Base-by-base conservation (phyloP, 1,140 invertebrate species). In the Onthophagus taurus region DNA sequence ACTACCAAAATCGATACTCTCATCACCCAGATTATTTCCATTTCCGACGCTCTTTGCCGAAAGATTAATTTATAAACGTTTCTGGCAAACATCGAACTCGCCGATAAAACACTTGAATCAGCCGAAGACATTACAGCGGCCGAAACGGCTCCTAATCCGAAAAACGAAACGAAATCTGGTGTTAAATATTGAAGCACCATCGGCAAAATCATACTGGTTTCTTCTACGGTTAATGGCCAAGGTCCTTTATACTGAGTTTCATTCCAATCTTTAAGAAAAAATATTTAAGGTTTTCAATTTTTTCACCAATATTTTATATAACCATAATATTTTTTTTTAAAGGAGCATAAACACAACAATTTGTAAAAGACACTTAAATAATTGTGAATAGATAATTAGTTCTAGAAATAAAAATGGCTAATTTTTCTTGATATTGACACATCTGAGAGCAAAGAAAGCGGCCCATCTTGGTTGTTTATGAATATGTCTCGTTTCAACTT, bases 11-110 rank as follows among this genome's bases (percentile, higher is more conserved):
- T 97, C 31, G 86, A 81, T 0, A 81, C 75, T 53, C 93, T 75
- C 94, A 99, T 97, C 57, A 97, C 92, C 87, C 91, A 94, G 54
- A 98, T 89, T 52, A 98, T 94, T 74, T 98, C 94, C 76, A 85
- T 87, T 66, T 95, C 91, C 33, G 88, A 92, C 19, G 91, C 91
- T 66, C 84, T 80, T 68, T 93, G 90, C 50, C 92, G 72, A 70
- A 97, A 94, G 60, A 97, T 91, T 57, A 95, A 75, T 70, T 91
- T 94, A 75, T 97, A 97, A 46, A 98, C 87, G 66, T 98, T 98
- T 60, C 92, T 79, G 39, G 95, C 92, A 65, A 97, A 98, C 94
- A 98, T 97, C 12, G 92, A 95, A 48, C 89, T 89, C 2, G 95
- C 94, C 12, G 91, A 95, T 7, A 98, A 75, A 18, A 98, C 89